A percentile compares a stretch with the other conserved stretches of the same genome.
phyloP scores from a whole-genome alignment of 2,113 vertebrate species.

The Uria aalge region DNA sequence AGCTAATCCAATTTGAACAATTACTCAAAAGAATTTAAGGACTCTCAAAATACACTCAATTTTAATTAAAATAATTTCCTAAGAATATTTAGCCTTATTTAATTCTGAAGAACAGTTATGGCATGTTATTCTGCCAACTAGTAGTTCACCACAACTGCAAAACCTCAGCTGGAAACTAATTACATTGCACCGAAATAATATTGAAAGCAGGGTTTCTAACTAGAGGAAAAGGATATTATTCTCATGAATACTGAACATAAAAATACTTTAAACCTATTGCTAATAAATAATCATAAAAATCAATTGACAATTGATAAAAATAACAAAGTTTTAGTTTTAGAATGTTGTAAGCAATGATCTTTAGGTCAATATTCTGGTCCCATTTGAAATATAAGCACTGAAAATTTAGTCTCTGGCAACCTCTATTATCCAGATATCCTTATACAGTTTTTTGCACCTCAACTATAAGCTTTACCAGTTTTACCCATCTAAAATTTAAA shows the following conservation, averaged over 20 bases:
- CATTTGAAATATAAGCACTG: not conserved
- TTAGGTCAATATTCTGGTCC: not conserved
- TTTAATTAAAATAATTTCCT: constrained; percentile 6
- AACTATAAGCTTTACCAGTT: not conserved
- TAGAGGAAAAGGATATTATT: not conserved
- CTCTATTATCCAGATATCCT: not conserved
- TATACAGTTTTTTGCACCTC: not conserved
- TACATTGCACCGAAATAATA: not conserved
- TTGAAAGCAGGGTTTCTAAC: not conserved
- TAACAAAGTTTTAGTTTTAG: not conserved
- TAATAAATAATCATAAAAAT: not conserved
- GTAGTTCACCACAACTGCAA: not conserved
- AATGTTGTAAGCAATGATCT: not conserved
- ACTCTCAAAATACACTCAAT: not conserved
- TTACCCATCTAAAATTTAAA: not conserved
- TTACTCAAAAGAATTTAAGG: not conserved
- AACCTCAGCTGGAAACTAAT: constrained; percentile 11
- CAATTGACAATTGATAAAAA: not conserved
- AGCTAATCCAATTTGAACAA: not conserved
- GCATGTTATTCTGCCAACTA: not conserved
- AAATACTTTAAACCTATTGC: not conserved
- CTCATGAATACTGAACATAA: not conserved
- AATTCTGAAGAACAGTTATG: not conserved
- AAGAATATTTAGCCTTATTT: not conserved
- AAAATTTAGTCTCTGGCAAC: not conserved